phyloP scores from a whole-genome alignment of 2,113 vertebrate genomes.

The Meleagris gallopavo region DNA sequence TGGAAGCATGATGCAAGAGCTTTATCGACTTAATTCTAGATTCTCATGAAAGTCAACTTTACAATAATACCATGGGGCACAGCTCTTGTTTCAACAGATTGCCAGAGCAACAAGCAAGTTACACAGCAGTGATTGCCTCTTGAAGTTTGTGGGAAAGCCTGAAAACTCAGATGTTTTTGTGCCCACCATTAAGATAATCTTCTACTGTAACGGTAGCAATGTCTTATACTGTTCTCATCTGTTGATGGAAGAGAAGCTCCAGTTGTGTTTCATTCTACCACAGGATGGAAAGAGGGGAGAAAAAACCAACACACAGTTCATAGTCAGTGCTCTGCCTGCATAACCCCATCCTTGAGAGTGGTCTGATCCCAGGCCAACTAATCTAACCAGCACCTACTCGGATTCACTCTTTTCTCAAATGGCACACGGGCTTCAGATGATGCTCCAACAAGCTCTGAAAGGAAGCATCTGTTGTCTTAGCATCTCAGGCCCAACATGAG shows the following conservation, averaged over 20 bases:
- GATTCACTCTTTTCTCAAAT: neutral
- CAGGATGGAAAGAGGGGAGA: neutral
- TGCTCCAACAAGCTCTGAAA: neutral
- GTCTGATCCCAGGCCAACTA: neutral
- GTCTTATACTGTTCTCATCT: neutral
- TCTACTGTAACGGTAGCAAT: neutral
- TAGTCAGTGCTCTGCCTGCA: neutral
- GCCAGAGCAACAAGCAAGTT: neutral
- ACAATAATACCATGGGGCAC: neutral
- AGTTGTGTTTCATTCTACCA: neutral
- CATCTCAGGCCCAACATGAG: neutral
- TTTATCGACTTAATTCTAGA: neutral
- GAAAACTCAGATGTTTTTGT: neutral
- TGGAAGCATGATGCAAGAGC: neutral
- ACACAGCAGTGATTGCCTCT: accelerated
- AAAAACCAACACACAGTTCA: accelerated
- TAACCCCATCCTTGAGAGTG: neutral
- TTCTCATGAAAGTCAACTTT: neutral
- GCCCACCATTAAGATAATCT: neutral
- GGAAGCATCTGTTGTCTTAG: neutral
- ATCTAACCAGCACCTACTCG: neutral
- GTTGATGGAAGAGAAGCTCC: neutral
- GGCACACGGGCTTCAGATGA: neutral
- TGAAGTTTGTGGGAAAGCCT: neutral
- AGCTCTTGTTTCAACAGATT: neutral